Evolutionary conservation across 2,113 vertebrate species (phyloP), one percentile per base, ranked within the genome.

Genomic region (Phrynosoma platyrhinos): DNA sequence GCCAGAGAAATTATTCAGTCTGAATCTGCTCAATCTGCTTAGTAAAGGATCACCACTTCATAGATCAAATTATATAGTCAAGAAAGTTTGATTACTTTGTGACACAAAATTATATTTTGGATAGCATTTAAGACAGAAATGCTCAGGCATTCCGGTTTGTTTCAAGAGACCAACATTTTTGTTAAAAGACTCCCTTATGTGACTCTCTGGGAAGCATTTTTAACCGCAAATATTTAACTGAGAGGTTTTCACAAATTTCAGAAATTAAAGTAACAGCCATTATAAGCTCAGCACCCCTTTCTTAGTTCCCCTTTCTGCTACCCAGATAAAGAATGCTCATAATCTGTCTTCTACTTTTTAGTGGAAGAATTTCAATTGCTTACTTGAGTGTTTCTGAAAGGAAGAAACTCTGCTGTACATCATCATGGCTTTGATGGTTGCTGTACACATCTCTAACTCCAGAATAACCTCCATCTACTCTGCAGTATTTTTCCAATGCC

Each of bases 401-500:
- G 96, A 98, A 99, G 96, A 99, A 99, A 94, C 99, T 99, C 95
- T 99, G 99, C 88, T 99, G 99, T 9, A 99, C 98, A 1, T 99
- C 98, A 1, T 99, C 99, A 9, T 98, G 97, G 92, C 87, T 98
- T 58, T 98, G 98, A 1, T 90, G 94, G 6, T 75, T 94, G 21
- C 93, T 95, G 93, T 99, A 99, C 92, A 99, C 99, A 75, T 99
- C 99, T 84, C 98, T 96, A 64, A 99, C 84, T 55, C 99, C 99
- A 16, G 98, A 98, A 96, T 98, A 99, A 86, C 99, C 99, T 36
- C 97, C 98, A 0, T 98, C 98, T 16, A 99, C 96, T 92, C 95
- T 95, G 95, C 98, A 99, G 90, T 98, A 97, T 93, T 97, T 97
- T 96, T 99, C 98, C 95, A 99, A 92, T 79, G 98, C 98, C 99